Conservation (phyloP, 2,888 invertebrate genomes). For the Lasioglossum marginatum region DNA sequence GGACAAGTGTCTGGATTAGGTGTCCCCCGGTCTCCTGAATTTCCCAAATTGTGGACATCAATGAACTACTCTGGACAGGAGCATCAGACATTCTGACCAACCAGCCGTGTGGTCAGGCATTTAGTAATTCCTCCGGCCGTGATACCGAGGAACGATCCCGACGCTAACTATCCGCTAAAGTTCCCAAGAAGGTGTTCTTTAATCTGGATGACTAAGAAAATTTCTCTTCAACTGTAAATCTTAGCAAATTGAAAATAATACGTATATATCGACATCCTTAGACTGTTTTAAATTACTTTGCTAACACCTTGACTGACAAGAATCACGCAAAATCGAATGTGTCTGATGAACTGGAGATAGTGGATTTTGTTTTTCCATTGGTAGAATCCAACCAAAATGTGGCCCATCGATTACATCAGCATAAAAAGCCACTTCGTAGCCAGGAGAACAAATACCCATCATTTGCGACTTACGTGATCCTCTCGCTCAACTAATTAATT, state of each 20-base stretch:
- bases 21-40: not conserved
- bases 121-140: not conserved
- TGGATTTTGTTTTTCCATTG: not conserved
- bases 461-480: no score
- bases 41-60: conserved; percentile 9
- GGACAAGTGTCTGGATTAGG: conserved; percentile 8
- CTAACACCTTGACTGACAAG: no score
- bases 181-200: not conserved
- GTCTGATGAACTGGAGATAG: not conserved
- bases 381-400: not conserved
- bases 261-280: no score
- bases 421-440: not conserved
- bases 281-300: no score
- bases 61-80: conserved; percentile 12
- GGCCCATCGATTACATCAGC: not conserved
- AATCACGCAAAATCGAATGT: no score
- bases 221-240: not conserved
- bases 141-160: not conserved
- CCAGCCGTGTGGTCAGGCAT: not conserved
- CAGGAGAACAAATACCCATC: no score
- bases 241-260: no score
- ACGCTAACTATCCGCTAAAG: not conserved
- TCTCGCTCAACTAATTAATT: not conserved
- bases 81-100: conserved; percentile 5
- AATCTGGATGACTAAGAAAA: not conserved